A percentile compares a stretch with the other conserved stretches of the same genome.
Evolutionary conservation across 2,797 vertebrate species (phyloP).

Genomic region (Schizothorax lantsangensis): DNA sequence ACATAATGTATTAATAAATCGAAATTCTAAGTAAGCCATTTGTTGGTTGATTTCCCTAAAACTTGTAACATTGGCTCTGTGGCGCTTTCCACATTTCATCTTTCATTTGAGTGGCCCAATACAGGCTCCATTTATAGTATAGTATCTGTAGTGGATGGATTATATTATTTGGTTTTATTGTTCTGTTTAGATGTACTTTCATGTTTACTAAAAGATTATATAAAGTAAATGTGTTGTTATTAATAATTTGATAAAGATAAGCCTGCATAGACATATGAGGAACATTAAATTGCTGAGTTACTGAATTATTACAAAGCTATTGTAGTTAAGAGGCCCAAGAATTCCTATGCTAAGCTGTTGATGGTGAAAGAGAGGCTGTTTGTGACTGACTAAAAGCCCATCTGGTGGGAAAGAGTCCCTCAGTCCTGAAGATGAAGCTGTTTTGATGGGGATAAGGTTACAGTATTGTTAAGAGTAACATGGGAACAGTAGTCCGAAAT

Average conservation of each 20-base stretch:
- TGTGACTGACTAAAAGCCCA: constrained; percentile 55
- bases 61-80: neutral
- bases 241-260: neutral
- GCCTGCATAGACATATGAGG: neutral
- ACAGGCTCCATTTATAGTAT: neutral
- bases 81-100: neutral
- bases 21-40: neutral
- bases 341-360: constrained; percentile 29
- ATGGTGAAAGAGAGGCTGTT: constrained; percentile 53
- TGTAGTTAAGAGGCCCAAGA: constrained; percentile 22
- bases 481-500: constrained; percentile 15
- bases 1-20: neutral
- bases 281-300: neutral
- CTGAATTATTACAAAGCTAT: constrained; percentile 23
- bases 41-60: neutral
- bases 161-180: neutral
- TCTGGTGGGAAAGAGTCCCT: constrained; percentile 50
- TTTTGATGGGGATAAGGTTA: constrained; percentile 46
- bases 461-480: constrained; percentile 42
- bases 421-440: constrained; percentile 37
- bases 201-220: neutral
- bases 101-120: neutral
- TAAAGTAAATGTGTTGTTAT: neutral
- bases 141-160: neutral
- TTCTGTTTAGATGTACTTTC: neutral